Percentiles rank a stretch among this genome's conserved stretches.
Conservation (phyloP, 2,888 invertebrate genomes). For the Stictocephala bisonia region DNA sequence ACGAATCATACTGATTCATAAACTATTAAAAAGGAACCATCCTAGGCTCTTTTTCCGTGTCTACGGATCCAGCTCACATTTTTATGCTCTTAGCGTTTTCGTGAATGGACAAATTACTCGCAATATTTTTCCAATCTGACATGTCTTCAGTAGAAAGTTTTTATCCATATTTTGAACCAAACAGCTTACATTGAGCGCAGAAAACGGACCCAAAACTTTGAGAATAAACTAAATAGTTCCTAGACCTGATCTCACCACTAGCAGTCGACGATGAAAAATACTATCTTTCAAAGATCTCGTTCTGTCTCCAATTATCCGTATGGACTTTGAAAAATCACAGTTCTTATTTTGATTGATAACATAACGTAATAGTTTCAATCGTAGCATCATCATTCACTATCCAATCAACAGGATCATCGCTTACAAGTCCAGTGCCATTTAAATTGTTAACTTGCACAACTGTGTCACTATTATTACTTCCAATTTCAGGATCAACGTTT, state of each 20-base stretch:
- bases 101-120: constrained; percentile 23
- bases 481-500: constrained; percentile 11
- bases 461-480: constrained; percentile 18
- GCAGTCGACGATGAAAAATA: constrained; percentile 29
- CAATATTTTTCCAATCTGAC: constrained; percentile 36
- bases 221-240: constrained; percentile 38
- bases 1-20: constrained; percentile 23
- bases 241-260: constrained; percentile 37
- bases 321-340: constrained; percentile 38
- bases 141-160: constrained; percentile 37
- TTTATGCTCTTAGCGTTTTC: constrained; percentile 34
- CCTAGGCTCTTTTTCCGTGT: constrained; percentile 27
- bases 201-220: constrained; percentile 35
- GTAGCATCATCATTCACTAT: constrained; percentile 24
- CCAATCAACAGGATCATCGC: constrained; percentile 24
- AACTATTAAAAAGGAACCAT: too few relatives aligned
- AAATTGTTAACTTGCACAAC: constrained; percentile 14
- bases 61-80: constrained; percentile 27
- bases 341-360: constrained; percentile 36
- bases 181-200: constrained; percentile 37
- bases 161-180: constrained; percentile 33
- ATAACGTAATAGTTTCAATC: constrained; percentile 22
- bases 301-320: constrained; percentile 32
- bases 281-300: constrained; percentile 22
- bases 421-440: constrained; percentile 12